These are phyloP conservation scores for Penelope pileata DNA, from an alignment of 2,113 vertebrate genomes.

Conservation along the genomic window DNA sequence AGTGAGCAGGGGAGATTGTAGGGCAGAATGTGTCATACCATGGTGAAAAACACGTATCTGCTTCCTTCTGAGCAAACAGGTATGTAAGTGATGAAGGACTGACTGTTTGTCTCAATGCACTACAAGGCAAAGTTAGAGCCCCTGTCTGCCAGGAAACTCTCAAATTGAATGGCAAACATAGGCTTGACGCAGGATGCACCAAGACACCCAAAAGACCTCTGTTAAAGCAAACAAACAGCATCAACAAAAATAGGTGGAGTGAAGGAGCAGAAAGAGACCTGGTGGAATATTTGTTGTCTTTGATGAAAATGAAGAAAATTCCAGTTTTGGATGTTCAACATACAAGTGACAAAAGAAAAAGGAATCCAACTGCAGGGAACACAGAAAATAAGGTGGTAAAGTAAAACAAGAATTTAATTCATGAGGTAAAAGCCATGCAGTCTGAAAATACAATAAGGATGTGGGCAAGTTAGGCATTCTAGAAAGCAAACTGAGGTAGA, in stretches of 20 bases:
- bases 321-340: neutral
- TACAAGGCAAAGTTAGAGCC: neutral
- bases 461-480: neutral
- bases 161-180: neutral
- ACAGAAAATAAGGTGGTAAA: neutral
- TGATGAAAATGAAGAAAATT: neutral
- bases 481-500: neutral
- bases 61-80: neutral
- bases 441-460: neutral
- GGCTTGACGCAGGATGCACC: neutral
- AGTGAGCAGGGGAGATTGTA: neutral
- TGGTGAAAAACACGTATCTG: neutral
- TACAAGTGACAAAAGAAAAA: neutral
- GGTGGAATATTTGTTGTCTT: neutral
- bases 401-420: neutral
- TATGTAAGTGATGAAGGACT: neutral
- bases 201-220: neutral
- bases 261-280: neutral
- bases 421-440: neutral
- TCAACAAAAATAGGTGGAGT: neutral
- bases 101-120: neutral
- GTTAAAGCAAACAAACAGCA: neutral
- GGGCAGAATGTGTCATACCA: neutral
- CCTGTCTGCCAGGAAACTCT: neutral
- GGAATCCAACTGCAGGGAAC: neutral